Conservation (phyloP, 2,797 vertebrate genomes). For the Coilia nasus region DNA sequence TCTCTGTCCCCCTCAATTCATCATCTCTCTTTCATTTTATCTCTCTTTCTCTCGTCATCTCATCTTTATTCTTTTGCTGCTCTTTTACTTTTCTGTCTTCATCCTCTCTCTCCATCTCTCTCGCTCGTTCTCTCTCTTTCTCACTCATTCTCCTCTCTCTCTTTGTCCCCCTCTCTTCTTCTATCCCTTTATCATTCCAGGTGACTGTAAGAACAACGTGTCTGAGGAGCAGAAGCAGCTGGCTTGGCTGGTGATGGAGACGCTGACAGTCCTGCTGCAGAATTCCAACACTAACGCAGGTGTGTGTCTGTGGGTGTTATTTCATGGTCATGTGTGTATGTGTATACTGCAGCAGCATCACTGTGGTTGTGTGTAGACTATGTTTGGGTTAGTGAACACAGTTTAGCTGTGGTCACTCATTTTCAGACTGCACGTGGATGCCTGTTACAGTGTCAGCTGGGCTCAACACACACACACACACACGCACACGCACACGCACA, state of each 20-base stretch:
- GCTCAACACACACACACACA: not conserved
- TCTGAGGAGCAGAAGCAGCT: conserved; percentile 95
- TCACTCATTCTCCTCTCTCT: too few relatives aligned
- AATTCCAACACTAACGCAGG: conserved; percentile 95
- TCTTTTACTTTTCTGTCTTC: not conserved
- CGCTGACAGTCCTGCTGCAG: conserved; percentile 91
- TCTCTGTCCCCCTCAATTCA: not conserved
- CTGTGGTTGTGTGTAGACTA: not conserved
- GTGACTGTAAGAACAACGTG: conserved; percentile 86
- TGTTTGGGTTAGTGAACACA: not conserved
- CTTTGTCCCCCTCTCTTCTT: not conserved
- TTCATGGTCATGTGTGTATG: not conserved
- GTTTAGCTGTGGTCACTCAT: not conserved
- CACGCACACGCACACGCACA: not conserved
- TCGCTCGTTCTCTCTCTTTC: not conserved
- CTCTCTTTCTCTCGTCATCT: not conserved
- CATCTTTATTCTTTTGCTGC: not conserved
- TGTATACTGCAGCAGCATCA: not conserved
- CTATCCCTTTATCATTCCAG: conserved; percentile 60
- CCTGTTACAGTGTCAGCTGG: not conserved
- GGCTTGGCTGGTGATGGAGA: conserved; percentile 97
- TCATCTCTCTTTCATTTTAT: not conserved
- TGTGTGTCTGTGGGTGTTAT: conserved; percentile 44
- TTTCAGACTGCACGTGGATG: not conserved
- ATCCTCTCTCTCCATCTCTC: too few relatives aligned